Conservation (phyloP, 2,113 vertebrate species). For the Xenopus borealis region DNA sequence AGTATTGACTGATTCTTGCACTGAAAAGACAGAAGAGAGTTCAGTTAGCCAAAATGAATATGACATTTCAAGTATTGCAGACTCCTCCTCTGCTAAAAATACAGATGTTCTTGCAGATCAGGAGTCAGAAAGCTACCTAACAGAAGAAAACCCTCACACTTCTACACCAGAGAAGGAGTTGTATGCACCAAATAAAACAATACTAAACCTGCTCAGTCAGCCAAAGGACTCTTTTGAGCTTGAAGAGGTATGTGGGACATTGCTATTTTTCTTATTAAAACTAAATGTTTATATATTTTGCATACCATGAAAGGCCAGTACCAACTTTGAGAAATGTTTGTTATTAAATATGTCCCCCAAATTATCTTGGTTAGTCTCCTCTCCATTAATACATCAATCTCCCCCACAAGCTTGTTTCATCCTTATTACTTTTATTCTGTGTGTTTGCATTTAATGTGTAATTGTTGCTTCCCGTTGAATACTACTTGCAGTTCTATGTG, state of each 20-base stretch:
- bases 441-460: too few relatives aligned
- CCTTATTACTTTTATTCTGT: too few relatives aligned
- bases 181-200: conserved; percentile 55
- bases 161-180: conserved; percentile 62
- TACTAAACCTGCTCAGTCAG: conserved; percentile 70
- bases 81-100: conserved; percentile 48
- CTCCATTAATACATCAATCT: too few relatives aligned
- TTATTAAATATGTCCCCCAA: too few relatives aligned
- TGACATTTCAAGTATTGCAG: conserved; percentile 47
- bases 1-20: conserved; percentile 23
- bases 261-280: too few relatives aligned
- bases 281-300: too few relatives aligned
- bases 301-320: too few relatives aligned
- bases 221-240: conserved; percentile 93
- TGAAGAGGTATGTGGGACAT: conserved; percentile 82
- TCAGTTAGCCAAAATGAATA: conserved; percentile 44
- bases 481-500: too few relatives aligned
- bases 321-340: too few relatives aligned
- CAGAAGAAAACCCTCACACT: conserved; percentile 39
- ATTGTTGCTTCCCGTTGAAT: too few relatives aligned
- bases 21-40: conserved; percentile 43
- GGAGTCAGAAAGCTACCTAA: conserved; percentile 21
- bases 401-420: too few relatives aligned
- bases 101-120: conserved; percentile 48
- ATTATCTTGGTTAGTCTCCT: too few relatives aligned